Evolutionary conservation across 2,888 invertebrate genomes (phyloP).

Genomic region (Caenorhabditis sinica): DNA sequence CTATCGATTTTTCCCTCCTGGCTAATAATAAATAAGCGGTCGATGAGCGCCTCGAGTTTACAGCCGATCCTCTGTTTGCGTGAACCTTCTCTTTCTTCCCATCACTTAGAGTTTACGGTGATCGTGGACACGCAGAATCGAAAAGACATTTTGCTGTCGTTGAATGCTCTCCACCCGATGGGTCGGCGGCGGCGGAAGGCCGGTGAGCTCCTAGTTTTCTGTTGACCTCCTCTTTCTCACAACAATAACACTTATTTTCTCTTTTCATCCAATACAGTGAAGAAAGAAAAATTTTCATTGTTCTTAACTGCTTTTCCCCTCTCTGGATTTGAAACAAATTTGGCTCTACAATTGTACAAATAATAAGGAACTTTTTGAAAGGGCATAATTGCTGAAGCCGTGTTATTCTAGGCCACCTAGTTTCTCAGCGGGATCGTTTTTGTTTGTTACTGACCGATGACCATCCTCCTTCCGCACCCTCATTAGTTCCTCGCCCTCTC

Average conservation of each 20-base stretch:
- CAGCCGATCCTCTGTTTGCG: conserved; percentile 67
- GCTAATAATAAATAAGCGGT: conserved; percentile 62
- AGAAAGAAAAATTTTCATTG: neutral
- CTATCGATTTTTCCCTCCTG: conserved; percentile 48
- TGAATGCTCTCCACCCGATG: conserved; percentile 47
- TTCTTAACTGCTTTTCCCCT: neutral
- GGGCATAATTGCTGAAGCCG: neutral
- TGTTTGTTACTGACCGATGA: conserved; percentile 37
- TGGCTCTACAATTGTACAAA: too few relatives aligned
- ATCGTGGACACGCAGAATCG: conserved; percentile 52
- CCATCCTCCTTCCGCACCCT: conserved; percentile 26
- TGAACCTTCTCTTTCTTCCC: conserved; percentile 46
- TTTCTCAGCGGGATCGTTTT: neutral
- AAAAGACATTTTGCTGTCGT: conserved; percentile 51
- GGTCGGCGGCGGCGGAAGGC: conserved; percentile 34
- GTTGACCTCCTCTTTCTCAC: conserved; percentile 59
- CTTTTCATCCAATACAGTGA: conserved; percentile 17
- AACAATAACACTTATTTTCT: conserved; percentile 55
- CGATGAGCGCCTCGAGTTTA: conserved; percentile 63
- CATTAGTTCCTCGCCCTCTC: conserved; percentile 28
- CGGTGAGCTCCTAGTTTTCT: conserved; percentile 30
- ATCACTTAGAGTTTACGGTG: conserved; percentile 17
- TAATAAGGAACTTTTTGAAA: neutral
- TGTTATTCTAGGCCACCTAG: conserved; percentile 14
- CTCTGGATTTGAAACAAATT: neutral